Base-by-base conservation (phyloP, 2,888 invertebrate genomes). In the Choreutis nemorana region DNA sequence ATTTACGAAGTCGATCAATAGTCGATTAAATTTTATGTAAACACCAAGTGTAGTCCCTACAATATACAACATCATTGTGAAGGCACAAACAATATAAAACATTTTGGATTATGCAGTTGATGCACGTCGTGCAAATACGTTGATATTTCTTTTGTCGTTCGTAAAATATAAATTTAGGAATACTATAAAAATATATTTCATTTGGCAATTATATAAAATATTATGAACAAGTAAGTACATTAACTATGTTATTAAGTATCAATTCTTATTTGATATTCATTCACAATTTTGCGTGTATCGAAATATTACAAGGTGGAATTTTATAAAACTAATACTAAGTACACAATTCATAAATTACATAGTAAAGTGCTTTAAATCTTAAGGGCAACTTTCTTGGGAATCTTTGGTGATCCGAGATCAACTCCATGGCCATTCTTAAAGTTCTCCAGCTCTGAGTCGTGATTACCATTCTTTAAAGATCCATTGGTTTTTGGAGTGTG, bases 121-220 rank as follows among this genome's bases (percentile, higher is more conserved):
- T 14, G 14, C 40, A 38, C 42, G 33, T 32, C 41, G 35, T 45
- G 46, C 45, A 51, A 30, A 14, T 26, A 26, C 15, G 15, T 26
- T 36, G 34, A 39, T 36, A 41, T 44, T 43, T 44, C 37, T 43
- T 47, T 40, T 36, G 24, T 28, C 32, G 30, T 32, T 44, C 49
- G 45, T 50, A 49, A 49, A 52, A 49, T 48, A 50, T 55, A 52
- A 57, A 50, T 62, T 50, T 61, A 66, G 54, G 52, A 55, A 60
- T 63, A 55, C 54, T 75, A 72, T 62, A 75, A 77, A 77, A 77
- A 77, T 77, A 75, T 61, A 68, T 66, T 62, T 68, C 61, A 66
- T 73, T 71, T 72, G 71, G 67, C 66, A 57, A 58, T 68, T 57
- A 57, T n/a, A 23, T 31, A 15, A n/a, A 15, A 21, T 35, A 20